Evolutionary conservation across 92 coral and sea anemone species (phyloP), one percentile per base, ranked within the genome.

Genomic region (Phenganax subtilis): DNA sequence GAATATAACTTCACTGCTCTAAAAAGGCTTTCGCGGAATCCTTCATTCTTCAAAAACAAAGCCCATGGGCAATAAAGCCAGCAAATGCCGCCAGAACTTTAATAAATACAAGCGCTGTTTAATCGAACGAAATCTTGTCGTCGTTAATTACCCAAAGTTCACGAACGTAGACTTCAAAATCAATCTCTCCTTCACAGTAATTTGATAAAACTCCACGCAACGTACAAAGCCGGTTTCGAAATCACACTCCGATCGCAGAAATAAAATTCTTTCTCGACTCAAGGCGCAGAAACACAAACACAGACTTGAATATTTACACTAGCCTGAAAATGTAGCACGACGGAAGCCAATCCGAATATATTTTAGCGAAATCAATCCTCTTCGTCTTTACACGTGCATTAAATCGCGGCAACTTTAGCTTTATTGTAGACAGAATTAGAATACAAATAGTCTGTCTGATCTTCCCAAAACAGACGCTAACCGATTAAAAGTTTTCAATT

Each of bases 91-190:
- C 51, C 74, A 79, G 65, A 59, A 79, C 63, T 68, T 55, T 37
- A 37, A 37, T 37, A 37, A 79, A 65, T 77, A 77, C 63, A 25
- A 55, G 15, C 62, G 9, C 51, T 77, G 73, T 68, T 68, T 68
- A 68, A 68, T 68, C 53, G 71, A 79, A 79, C 61, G 12, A 51
- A 79, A 79, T 79, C 83, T 54, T 79, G 73, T 79, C 83, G 59
- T 55, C 61, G 83, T 79, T 53, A 79, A 79, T 79, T 79, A 79
- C 67, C 54, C 28, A 63, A 79, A 59, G 63, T 79, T 60, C 63
- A 75, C 29, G 31, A 56, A 51, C 30, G 57, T 12, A 14, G 76
- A 47, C 56, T 12, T 44, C 2, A 11, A 47, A 47, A 54, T 44
- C 76, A 53, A 53, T 14, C 77, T 65, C 83, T n/a, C 47, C 55